A percentile compares a stretch with the other conserved stretches of the same genome.
phyloP scores from a whole-genome alignment of 2,888 invertebrate genomes.

The Phorcus lineatus region DNA sequence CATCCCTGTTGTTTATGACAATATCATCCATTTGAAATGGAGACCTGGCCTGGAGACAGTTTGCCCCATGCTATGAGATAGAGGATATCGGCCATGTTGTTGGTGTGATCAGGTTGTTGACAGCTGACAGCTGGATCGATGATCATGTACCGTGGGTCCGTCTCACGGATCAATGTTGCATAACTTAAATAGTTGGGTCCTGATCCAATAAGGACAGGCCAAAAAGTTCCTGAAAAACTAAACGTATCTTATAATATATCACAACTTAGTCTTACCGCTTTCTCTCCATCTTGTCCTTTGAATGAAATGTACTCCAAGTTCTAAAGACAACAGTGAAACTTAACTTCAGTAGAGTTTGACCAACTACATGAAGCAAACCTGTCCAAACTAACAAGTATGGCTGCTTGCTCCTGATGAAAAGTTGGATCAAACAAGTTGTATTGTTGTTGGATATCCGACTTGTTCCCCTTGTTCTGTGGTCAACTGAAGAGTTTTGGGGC shows the following conservation, averaged over 20 bases:
- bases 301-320: no score
- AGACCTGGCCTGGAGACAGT: no score
- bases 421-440: background rate
- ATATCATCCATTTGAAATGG: no score
- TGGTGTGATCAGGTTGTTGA: no score
- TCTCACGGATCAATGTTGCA: background rate
- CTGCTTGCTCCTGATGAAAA: background rate
- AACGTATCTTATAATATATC: background rate
- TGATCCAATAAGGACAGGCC: background rate
- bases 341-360: no score
- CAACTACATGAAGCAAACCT: no score
- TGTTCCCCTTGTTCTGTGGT: background rate
- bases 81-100: no score
- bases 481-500: background rate
- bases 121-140: background rate
- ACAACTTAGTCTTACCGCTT: background rate
- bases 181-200: background rate
- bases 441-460: no score
- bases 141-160: background rate
- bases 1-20: no score
- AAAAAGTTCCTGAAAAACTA: background rate
- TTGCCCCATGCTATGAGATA: no score
- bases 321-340: no score
- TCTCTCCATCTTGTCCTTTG: background rate
- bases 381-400: constrained; percentile 1